Percentiles rank a stretch among this genome's conserved stretches.
phyloP scores from a whole-genome alignment of 2,113 vertebrate species.

The Aix galericulata region DNA sequence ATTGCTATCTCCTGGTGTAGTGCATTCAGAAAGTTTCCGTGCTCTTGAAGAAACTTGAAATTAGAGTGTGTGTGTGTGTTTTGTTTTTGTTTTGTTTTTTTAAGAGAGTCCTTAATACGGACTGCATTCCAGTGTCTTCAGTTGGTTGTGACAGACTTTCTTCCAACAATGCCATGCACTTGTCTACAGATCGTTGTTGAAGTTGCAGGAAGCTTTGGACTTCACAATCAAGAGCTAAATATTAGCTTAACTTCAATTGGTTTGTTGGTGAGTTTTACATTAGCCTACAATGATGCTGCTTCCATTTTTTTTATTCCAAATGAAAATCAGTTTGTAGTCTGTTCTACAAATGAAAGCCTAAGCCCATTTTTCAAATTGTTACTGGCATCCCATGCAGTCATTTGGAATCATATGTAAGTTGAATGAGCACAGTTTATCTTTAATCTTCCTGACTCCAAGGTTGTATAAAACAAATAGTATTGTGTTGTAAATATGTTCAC shows the following conservation, averaged over 20 bases:
- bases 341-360: neutral
- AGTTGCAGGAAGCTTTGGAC: constrained; percentile 97
- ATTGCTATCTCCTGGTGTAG: neutral
- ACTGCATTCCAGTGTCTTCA: constrained; percentile 99
- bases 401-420: neutral
- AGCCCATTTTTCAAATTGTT: neutral
- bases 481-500: neutral
- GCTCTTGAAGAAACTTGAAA: constrained; percentile 34
- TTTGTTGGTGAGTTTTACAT: constrained; percentile 85
- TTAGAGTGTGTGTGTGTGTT: neutral
- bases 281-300: neutral
- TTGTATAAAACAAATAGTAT: neutral
- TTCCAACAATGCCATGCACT: constrained; percentile 97
- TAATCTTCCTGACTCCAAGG: neutral
- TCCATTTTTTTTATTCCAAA: neutral
- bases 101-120: constrained; percentile 95
- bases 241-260: constrained; percentile 99
- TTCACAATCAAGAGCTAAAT: constrained; percentile 99
- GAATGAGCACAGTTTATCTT: neutral
- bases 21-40: neutral
- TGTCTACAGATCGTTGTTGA: constrained; percentile 98
- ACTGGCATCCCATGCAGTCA: neutral
- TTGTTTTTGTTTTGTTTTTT: constrained; percentile 54
- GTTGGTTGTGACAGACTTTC: constrained; percentile 98
- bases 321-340: neutral